Evolutionary conservation across 2,888 invertebrate species (phyloP), one percentile per base, ranked within the genome.

Genomic region (Dimorphilus gyrociliatus): DNA sequence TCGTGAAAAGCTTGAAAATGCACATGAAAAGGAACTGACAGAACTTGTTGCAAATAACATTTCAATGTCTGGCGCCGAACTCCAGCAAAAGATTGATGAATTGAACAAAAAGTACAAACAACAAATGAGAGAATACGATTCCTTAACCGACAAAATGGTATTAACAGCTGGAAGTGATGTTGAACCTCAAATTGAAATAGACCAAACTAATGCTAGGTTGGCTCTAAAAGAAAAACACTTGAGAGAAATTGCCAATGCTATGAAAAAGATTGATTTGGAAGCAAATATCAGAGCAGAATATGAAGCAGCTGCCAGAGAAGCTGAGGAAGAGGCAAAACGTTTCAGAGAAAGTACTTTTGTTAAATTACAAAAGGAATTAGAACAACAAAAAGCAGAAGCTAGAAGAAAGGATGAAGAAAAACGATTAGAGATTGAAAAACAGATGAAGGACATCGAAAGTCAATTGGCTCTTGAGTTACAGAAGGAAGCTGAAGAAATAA

Each of bases 1-100:
- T 14, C 37, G 53, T 29, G 53, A 52, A 13, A 46, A 36, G 19
- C 39, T 55, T 4, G 24, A 45, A 29, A 41, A 43, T 15, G 50
- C 50, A 12, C 51, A 50, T 40, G 53, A 55, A 34, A 52, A 53
- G 52, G 53, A 55, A 39, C 44, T 54, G 46, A 38, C 49, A 28
- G 50, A 53, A 18, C 41, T 56, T 23, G 44, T 55, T 4, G 47
- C 49, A 27, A 48, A 51, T 35, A 46, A 53, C 16, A 48, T 45
- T 13, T 41, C 44, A 18, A 38, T 55, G 38, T 44, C 48, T 10
- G 39, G 45, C 6, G 41, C 39, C n/a, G 53, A 56, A 32, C 44
- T 55, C 8, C 41, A 41, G 4, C 34, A 42, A 21, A 44, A 45
- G 25, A 53, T 53, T 30, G 44, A 49, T 7, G 45, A 49, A 14